Conservation (phyloP, 1,140 invertebrate genomes). For the Drosophila busckii region DNA sequence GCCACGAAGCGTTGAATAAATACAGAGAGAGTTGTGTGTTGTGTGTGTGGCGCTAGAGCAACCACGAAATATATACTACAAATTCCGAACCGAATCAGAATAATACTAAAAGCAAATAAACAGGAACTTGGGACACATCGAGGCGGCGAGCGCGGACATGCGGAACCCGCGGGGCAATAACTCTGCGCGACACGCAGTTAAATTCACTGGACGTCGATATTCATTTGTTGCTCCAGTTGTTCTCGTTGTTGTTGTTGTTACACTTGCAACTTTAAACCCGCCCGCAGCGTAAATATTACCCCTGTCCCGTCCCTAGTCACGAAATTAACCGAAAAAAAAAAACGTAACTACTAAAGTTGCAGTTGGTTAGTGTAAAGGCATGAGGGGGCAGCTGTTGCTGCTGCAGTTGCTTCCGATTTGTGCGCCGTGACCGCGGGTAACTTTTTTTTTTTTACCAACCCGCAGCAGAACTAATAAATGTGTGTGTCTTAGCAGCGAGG, state of each 20-base stretch:
- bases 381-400: slow-evolving; percentile 22
- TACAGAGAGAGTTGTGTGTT: too few relatives aligned
- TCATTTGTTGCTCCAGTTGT: neutral
- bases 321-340: slow-evolving; percentile 12
- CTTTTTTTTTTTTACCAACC: slow-evolving; percentile 45
- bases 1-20: slow-evolving; percentile 19
- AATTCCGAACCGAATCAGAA: slow-evolving; percentile 35
- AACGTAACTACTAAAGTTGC: slow-evolving; percentile 7
- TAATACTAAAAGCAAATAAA: slow-evolving; percentile 61
- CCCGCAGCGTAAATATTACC: slow-evolving; percentile 11
- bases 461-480: slow-evolving; percentile 56
- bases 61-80: slow-evolving; percentile 30
- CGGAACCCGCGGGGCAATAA: slow-evolving; percentile 35
- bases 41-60: slow-evolving; percentile 15
- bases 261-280: slow-evolving; percentile 67
- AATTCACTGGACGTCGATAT: slow-evolving; percentile 36
- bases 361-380: slow-evolving; percentile 23
- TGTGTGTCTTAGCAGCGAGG: slow-evolving; percentile 6
- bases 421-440: slow-evolving; percentile 64
- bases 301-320: slow-evolving; percentile 4
- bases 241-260: slow-evolving; percentile 34
- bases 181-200: slow-evolving; percentile 36
- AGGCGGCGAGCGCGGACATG: slow-evolving; percentile 5
- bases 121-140: slow-evolving; percentile 30
- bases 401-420: slow-evolving; percentile 29